These are phyloP conservation scores for Metallyticus violacea DNA, from an alignment of 2,888 invertebrate species.

Conservation along the genomic window DNA sequence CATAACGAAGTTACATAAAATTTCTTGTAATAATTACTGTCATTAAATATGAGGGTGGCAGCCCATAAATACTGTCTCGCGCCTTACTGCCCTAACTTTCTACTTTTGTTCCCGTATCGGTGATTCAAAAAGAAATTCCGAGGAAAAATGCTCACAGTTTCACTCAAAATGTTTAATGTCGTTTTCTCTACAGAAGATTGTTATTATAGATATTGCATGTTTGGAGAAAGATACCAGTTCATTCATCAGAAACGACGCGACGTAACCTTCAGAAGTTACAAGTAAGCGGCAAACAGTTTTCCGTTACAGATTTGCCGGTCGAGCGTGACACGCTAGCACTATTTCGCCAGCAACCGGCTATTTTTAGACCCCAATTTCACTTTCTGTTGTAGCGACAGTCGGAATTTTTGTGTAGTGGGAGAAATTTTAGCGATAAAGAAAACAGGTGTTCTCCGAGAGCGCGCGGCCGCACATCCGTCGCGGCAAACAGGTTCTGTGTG, in stretches of 20 bases:
- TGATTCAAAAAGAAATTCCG: no score
- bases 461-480: background rate
- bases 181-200: no score
- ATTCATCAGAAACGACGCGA: background rate
- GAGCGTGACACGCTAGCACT: background rate
- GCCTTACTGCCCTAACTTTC: no score
- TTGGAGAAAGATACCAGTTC: background rate
- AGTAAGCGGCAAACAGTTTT: background rate
- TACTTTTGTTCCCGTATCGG: no score
- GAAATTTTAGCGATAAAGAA: conserved; percentile 13
- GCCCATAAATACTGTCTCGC: no score
- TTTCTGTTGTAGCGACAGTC: background rate
- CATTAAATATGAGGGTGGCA: no score
- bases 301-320: background rate
- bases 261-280: background rate
- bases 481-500: background rate
- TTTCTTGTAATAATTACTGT: no score
- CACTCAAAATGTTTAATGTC: no score
- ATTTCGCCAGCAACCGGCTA: background rate
- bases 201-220: background rate
- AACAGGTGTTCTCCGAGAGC: background rate
- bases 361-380: background rate
- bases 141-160: no score
- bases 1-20: no score
- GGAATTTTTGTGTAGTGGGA: background rate